Percentiles rank a stretch among this genome's conserved stretches.
Conservation (phyloP, 2,797 vertebrate genomes). For the Cossypha niveicapilla region DNA sequence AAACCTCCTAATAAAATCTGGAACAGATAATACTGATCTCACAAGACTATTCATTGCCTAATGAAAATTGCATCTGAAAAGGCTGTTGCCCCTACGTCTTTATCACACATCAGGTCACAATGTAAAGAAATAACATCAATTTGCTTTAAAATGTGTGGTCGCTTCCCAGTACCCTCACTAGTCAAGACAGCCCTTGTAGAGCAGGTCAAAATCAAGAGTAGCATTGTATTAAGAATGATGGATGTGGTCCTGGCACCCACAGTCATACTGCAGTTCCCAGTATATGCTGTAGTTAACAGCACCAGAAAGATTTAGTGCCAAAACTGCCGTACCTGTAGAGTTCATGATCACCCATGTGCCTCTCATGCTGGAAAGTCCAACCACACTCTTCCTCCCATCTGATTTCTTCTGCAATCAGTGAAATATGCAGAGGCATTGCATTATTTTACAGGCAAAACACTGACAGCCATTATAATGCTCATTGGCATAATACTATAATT, state of each 20-base stretch:
- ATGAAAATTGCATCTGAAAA: conserved; percentile 9
- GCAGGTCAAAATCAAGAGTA: background rate
- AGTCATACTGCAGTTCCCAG: background rate
- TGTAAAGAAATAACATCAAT: conserved; percentile 15
- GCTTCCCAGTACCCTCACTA: background rate
- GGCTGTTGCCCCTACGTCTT: background rate
- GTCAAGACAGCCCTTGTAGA: background rate
- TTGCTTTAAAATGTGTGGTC: background rate
- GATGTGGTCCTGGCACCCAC: background rate
- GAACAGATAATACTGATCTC: background rate
- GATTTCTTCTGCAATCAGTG: background rate
- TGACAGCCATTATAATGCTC: background rate
- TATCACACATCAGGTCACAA: background rate
- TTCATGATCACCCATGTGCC: background rate
- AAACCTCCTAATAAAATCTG: background rate
- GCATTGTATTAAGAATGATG: background rate
- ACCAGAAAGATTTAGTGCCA: background rate
- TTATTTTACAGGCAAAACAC: background rate
- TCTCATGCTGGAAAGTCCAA: background rate
- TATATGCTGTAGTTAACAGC: background rate
- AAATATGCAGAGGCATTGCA: background rate
- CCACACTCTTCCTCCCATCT: background rate
- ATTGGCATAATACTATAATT: too few relatives aligned
- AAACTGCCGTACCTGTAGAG: background rate
- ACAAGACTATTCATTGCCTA: background rate